These are phyloP conservation scores for Drosophila ercepeae DNA, from an alignment of 1,140 invertebrate species.

Conservation along the genomic window DNA sequence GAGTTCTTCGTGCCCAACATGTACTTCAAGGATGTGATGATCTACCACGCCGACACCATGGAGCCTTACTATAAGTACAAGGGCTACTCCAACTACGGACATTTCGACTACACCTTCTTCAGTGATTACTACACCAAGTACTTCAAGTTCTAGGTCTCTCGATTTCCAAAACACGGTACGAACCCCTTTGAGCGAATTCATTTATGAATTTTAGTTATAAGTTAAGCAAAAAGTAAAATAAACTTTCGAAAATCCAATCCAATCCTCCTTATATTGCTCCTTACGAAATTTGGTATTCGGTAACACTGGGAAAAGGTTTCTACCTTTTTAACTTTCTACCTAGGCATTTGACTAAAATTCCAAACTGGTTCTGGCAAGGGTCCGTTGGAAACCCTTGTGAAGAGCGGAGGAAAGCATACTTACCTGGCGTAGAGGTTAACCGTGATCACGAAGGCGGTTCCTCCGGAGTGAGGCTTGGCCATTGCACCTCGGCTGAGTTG, in stretches of 20 bases:
- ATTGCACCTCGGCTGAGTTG: slow-evolving; percentile 83
- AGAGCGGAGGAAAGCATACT: slow-evolving; percentile 82
- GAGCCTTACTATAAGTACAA: slow-evolving; percentile 71
- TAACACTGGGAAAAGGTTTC: no score
- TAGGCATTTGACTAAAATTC: background rate
- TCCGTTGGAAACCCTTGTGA: background rate
- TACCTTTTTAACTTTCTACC: no score
- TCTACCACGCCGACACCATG: slow-evolving; percentile 69
- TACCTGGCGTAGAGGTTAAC: slow-evolving; percentile 86
- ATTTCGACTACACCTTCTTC: slow-evolving; percentile 74
- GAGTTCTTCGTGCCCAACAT: slow-evolving; percentile 83
- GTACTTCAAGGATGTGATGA: slow-evolving; percentile 81
- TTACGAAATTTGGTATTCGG: no score
- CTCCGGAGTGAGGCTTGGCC: slow-evolving; percentile 86
- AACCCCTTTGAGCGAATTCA: slow-evolving; percentile 27
- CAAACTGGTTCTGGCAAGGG: background rate
- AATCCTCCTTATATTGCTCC: background rate
- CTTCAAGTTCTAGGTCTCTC: slow-evolving; percentile 49
- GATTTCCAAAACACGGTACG: slow-evolving; percentile 12
- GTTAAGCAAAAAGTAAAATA: slow-evolving; percentile 71
- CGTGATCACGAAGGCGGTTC: slow-evolving; percentile 88
- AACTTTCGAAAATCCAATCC: slow-evolving; percentile 26
- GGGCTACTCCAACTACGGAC: slow-evolving; percentile 63
- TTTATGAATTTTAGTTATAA: slow-evolving; percentile 47
- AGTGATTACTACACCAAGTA: slow-evolving; percentile 69